Percentiles rank a stretch among this genome's conserved stretches.
phyloP scores from a whole-genome alignment of 2,888 invertebrate species.

The Drosophila austrosaltans region DNA sequence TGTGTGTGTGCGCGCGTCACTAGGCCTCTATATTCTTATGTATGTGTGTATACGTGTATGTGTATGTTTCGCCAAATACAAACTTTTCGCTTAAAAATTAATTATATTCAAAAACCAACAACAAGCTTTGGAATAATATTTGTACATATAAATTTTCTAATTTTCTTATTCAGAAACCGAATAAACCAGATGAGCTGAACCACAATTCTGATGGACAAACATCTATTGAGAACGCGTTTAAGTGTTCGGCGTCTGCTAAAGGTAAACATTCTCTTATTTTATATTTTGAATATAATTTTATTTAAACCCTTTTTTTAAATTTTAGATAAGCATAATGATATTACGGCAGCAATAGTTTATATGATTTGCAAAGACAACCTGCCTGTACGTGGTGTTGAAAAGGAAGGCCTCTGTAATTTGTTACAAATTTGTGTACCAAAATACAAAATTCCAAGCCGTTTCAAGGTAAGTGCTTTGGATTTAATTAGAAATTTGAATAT shows the following conservation, averaged over 20 bases:
- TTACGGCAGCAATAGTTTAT: conserved; percentile 13
- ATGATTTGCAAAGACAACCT: conserved; percentile 21
- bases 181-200: conserved; percentile 15
- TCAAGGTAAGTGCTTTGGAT: conserved; percentile 22
- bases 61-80: conserved; percentile 3
- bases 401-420: conserved; percentile 21
- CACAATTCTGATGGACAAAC: conserved; percentile 11
- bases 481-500: conserved; percentile 18
- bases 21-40: conserved; percentile 13
- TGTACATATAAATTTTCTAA: conserved; percentile 4
- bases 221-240: conserved; percentile 9
- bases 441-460: conserved; percentile 22
- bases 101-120: neutral
- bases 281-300: conserved; percentile 25
- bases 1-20: conserved; percentile 16
- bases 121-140: conserved; percentile 15
- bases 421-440: conserved; percentile 22
- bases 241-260: conserved; percentile 16
- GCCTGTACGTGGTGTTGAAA: conserved; percentile 21
- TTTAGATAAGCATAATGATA: conserved; percentile 20
- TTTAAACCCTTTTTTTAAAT: conserved; percentile 22
- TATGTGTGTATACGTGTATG: conserved; percentile 7
- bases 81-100: neutral
- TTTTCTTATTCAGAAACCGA: conserved; percentile 16
- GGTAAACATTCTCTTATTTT: conserved; percentile 18